phyloP scores from a whole-genome alignment of 2,888 invertebrate genomes.

The Pterobdella sp. region DNA sequence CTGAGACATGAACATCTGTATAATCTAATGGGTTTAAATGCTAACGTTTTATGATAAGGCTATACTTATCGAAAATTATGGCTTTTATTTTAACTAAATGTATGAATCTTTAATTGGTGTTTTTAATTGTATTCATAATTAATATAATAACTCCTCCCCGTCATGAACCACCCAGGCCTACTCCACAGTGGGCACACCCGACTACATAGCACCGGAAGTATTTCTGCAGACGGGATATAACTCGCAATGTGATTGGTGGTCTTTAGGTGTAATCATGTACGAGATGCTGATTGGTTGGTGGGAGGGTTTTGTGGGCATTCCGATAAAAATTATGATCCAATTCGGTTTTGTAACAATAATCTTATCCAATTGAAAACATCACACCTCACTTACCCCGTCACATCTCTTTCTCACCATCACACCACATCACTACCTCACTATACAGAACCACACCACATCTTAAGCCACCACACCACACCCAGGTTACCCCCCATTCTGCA shows the following conservation, averaged over 20 bases:
- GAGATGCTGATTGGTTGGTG: slow-evolving; percentile 89
- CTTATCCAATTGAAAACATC: background rate
- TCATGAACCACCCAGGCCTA: slow-evolving; percentile 52
- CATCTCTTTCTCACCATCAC: background rate
- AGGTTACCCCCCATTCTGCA: slow-evolving; percentile 97
- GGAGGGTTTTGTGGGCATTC: background rate
- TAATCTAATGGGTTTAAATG: no score
- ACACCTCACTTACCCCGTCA: background rate
- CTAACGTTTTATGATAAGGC: no score
- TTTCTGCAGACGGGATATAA: slow-evolving; percentile 91
- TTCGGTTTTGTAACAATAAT: background rate
- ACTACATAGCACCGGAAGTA: slow-evolving; percentile 99
- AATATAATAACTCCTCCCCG: no score
- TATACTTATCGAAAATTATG: no score
- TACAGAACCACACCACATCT: background rate
- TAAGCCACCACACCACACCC: no score
- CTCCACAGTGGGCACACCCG: slow-evolving; percentile 79
- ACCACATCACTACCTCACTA: background rate
- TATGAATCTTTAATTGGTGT: no score
- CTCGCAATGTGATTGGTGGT: slow-evolving; percentile 99
- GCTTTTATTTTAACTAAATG: no score
- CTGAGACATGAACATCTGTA: no score
- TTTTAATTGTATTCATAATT: no score
- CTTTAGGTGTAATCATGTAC: slow-evolving; percentile 98
- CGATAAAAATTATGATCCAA: background rate